Conservation (phyloP, 2,113 vertebrate genomes). For the Recurvirostra avosetta region DNA sequence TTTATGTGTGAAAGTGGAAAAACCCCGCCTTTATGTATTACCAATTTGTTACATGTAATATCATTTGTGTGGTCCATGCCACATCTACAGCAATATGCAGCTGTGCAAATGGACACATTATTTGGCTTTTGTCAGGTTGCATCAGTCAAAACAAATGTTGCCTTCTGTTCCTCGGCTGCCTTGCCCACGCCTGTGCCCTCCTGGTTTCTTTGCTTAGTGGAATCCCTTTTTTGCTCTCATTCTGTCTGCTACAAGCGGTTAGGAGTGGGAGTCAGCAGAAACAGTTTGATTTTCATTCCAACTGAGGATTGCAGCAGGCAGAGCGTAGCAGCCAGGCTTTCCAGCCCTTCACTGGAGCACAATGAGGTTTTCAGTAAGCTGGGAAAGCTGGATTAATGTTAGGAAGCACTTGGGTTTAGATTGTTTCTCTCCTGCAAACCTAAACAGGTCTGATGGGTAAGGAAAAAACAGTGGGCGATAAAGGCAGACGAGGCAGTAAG, state of each 20-base stretch:
- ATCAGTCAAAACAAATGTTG: constrained; percentile 54
- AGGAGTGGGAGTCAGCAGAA: constrained; percentile 34
- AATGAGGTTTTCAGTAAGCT: not conserved
- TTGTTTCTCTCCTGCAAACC: not conserved
- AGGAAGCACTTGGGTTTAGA: not conserved
- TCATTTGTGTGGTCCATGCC: not conserved
- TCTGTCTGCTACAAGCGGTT: constrained; percentile 18
- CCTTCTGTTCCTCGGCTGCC: constrained; percentile 38
- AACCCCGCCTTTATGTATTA: not conserved
- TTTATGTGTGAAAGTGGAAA: not conserved
- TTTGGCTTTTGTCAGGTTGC: constrained; percentile 60
- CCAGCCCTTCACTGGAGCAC: not conserved
- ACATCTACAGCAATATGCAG: constrained; percentile 8
- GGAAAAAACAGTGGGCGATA: not conserved
- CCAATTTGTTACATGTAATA: not conserved
- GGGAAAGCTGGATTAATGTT: not conserved
- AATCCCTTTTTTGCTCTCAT: constrained; percentile 45
- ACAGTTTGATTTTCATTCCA: not conserved
- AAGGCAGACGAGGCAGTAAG: not conserved
- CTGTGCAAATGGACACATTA: constrained; percentile 14
- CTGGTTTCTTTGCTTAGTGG: not conserved
- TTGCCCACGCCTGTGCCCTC: constrained; percentile 15
- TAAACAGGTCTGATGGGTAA: not conserved
- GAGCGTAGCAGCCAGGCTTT: not conserved
- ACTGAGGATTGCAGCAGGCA: not conserved